Conservation (phyloP, 1,140 invertebrate species). For the Pararge aegeria region DNA sequence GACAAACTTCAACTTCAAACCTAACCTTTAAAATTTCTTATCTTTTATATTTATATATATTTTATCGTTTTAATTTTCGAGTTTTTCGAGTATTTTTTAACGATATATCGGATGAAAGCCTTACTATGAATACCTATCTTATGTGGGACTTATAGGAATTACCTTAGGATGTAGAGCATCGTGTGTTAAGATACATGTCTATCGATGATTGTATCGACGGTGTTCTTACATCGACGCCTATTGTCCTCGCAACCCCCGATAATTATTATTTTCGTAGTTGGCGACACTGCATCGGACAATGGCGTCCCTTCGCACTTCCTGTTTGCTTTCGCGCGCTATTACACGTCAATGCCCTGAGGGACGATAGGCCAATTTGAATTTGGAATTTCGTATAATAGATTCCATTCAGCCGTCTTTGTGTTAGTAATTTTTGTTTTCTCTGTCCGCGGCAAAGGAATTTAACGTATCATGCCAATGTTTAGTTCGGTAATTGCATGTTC, state of each 20-base stretch:
- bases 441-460: conserved; percentile 15
- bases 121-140: no score
- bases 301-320: conserved; percentile 68
- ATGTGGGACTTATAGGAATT: no score
- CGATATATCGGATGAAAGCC: no score
- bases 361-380: conserved; percentile 75
- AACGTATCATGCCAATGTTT: conserved; percentile 26
- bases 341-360: conserved; percentile 66
- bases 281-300: conserved; percentile 72
- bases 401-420: conserved; percentile 49
- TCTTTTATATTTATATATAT: no score
- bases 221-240: conserved; percentile 31
- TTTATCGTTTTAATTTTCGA: no score
- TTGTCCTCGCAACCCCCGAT: conserved; percentile 67
- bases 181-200: background rate
- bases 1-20: no score
- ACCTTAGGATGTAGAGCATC: no score
- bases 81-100: no score
- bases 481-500: conserved; percentile 31
- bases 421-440: conserved; percentile 58
- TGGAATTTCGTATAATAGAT: conserved; percentile 63
- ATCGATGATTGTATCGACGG: background rate
- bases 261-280: conserved; percentile 79
- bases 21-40: no score
- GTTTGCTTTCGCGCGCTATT: conserved; percentile 77